A percentile compares a stretch with the other conserved stretches of the same genome.
These are phyloP conservation scores for Ernsta delagoae DNA, from an alignment of 2,888 invertebrate genomes.

Conservation along the genomic window DNA sequence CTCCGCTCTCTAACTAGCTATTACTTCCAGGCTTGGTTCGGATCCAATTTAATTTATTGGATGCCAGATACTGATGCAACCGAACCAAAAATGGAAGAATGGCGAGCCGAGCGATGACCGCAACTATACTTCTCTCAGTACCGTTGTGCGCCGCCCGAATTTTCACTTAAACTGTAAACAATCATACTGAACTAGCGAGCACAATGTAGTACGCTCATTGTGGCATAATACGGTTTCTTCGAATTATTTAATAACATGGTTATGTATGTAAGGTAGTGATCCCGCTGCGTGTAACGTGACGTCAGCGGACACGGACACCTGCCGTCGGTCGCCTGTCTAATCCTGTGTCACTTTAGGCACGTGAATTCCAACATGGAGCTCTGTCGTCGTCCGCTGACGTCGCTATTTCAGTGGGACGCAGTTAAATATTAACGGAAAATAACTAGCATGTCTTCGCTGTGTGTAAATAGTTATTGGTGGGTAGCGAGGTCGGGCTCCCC, in stretches of 20 bases:
- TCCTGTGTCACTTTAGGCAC: neutral
- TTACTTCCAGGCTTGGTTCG: no score
- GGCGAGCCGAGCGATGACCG: no score
- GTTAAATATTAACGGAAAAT: slow-evolving; percentile 13
- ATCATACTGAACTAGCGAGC: neutral
- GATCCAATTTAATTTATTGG: no score
- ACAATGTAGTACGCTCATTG: slow-evolving; percentile 1
- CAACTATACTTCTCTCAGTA: neutral
- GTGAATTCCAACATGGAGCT: neutral
- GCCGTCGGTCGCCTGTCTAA: no score
- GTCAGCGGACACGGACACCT: no score
- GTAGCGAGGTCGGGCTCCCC: slow-evolving; percentile 22
- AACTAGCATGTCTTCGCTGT: slow-evolving; percentile 10
- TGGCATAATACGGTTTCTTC: no score
- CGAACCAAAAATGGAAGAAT: no score
- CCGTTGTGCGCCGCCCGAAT: neutral
- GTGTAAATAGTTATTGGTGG: slow-evolving; percentile 29
- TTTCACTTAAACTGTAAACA: neutral
- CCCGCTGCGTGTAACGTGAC: no score
- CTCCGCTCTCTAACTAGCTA: no score
- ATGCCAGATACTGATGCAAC: no score
- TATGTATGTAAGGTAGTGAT: no score
- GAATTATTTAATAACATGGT: no score
- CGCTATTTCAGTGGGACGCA: neutral
- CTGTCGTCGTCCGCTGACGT: neutral